A percentile compares a stretch with the other conserved stretches of the same genome.
Conservation (phyloP, 2,888 invertebrate species). For the Exephanes ischioxanthus region DNA sequence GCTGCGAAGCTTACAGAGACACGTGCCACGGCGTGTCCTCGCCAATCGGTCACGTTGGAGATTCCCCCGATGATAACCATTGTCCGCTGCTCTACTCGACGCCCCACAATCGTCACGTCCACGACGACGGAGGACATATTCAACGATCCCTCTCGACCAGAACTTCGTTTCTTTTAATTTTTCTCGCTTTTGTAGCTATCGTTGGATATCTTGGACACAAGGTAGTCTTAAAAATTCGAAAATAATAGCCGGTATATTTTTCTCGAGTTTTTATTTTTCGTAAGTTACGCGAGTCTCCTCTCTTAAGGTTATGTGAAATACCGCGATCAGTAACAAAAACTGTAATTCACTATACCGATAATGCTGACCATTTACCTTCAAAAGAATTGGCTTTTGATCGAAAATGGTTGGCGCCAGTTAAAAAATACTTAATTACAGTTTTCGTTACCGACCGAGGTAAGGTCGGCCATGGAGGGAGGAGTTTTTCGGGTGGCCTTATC, state of each 20-base stretch:
- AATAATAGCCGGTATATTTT: neutral
- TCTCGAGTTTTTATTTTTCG: too few relatives aligned
- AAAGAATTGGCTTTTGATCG: too few relatives aligned
- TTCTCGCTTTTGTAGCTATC: slow-evolving; percentile 24
- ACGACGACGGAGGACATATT: neutral
- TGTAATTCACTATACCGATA: too few relatives aligned
- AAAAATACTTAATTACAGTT: too few relatives aligned
- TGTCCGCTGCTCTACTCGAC: slow-evolving; percentile 2
- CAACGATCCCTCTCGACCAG: slow-evolving; percentile 6
- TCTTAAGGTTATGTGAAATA: neutral
- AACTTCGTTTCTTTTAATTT: neutral
- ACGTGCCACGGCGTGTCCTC: slow-evolving; percentile 36
- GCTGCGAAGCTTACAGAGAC: slow-evolving; percentile 55
- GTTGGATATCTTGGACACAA: slow-evolving; percentile 15
- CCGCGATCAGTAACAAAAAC: too few relatives aligned
- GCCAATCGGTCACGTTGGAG: neutral
- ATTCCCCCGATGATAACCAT: neutral
- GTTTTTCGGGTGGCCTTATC: neutral
- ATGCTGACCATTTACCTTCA: too few relatives aligned
- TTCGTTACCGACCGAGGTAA: too few relatives aligned
- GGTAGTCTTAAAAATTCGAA: neutral
- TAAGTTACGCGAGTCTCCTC: neutral
- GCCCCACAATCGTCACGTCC: slow-evolving; percentile 45
- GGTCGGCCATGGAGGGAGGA: neutral
- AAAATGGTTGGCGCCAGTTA: too few relatives aligned